A percentile compares a stretch with the other conserved stretches of the same genome.
Evolutionary conservation across 2,888 invertebrate species (phyloP).

Genomic region (Eulithis testata): DNA sequence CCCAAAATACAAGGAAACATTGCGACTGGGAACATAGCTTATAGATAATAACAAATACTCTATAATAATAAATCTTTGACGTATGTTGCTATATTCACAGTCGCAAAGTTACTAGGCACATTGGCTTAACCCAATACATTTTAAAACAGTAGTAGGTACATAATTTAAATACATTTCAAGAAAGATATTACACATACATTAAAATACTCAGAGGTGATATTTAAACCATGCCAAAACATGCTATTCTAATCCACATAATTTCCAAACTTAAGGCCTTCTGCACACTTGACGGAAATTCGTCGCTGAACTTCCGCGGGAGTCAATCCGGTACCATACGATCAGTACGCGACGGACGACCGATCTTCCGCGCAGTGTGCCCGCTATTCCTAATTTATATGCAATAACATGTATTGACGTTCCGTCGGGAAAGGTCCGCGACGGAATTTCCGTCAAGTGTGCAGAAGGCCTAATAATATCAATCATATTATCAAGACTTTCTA

Average conservation of each 20-base stretch:
- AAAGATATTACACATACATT: constrained; percentile 2
- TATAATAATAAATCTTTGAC: background rate
- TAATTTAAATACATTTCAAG: constrained; percentile 11
- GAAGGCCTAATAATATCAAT: too few relatives aligned
- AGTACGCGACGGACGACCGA: too few relatives aligned
- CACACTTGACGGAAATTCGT: too few relatives aligned
- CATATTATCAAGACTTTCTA: too few relatives aligned
- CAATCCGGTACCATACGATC: too few relatives aligned
- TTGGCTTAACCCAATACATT: constrained; percentile 11
- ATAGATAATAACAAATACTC: constrained; percentile 2
- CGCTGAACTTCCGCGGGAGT: too few relatives aligned
- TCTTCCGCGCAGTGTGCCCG: too few relatives aligned
- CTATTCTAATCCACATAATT: constrained; percentile 7
- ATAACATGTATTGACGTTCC: too few relatives aligned
- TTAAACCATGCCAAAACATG: constrained; percentile 21
- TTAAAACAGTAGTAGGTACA: background rate
- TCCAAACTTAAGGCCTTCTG: too few relatives aligned
- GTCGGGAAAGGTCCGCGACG: too few relatives aligned
- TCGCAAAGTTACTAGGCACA: constrained; percentile 13
- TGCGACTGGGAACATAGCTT: constrained; percentile 10
- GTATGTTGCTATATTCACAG: constrained; percentile 12
- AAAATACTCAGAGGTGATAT: background rate
- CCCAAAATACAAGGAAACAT: constrained; percentile 22
- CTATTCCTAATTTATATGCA: too few relatives aligned
- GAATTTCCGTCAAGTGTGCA: too few relatives aligned